Evolutionary conservation across 2,113 vertebrate species (phyloP).

Genomic region (Perognathus longimembris): DNA sequence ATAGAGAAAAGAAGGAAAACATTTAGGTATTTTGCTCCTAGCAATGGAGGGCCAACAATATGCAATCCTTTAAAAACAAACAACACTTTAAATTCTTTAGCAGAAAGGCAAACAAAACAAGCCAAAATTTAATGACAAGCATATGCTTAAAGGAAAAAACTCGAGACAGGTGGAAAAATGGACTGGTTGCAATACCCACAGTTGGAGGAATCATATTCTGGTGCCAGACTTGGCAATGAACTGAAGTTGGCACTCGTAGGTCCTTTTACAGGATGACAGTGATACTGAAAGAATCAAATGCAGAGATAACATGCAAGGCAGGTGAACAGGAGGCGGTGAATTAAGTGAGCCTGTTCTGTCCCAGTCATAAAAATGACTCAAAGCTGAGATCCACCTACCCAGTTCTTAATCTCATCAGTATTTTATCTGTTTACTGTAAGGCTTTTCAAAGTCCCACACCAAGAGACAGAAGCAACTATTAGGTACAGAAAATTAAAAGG

Average conservation of each 20-base stretch:
- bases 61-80: background rate
- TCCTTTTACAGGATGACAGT: conserved; percentile 19
- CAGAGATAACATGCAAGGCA: conserved; percentile 41
- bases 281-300: conserved; percentile 24
- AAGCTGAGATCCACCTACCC: background rate
- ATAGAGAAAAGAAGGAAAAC: background rate
- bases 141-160: background rate
- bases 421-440: conserved; percentile 52
- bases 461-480: conserved; percentile 6
- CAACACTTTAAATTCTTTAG: background rate
- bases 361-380: background rate
- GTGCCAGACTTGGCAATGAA: conserved; percentile 30
- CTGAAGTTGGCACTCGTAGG: background rate
- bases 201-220: background rate
- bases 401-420: conserved; percentile 4
- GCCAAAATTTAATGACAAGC: background rate
- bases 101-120: conserved; percentile 21
- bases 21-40: background rate
- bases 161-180: background rate
- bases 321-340: background rate
- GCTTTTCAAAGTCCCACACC: conserved; percentile 36
- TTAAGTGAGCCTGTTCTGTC: background rate
- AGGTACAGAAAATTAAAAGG: conserved; percentile 65
- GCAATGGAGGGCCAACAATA: background rate
- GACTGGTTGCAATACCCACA: background rate